These are phyloP conservation scores for Zaprionus tsacasi DNA, from an alignment of 1,140 invertebrate species.

Conservation along the genomic window DNA sequence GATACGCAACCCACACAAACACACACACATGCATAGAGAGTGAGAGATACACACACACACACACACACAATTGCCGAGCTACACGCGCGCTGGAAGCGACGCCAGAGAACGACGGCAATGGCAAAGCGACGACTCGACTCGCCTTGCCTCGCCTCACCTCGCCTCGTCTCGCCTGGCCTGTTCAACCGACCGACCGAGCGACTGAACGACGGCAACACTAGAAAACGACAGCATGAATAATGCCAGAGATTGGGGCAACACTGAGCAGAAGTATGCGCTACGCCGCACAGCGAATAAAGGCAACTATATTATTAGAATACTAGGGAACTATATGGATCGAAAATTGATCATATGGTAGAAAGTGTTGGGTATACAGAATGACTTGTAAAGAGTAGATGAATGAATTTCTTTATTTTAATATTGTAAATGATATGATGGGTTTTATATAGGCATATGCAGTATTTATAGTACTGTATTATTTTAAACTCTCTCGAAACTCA, in stretches of 20 bases:
- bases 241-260: slow-evolving; percentile 54
- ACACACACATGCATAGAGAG: slow-evolving; percentile 11
- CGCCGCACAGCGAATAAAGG: slow-evolving; percentile 29
- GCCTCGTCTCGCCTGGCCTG: slow-evolving; percentile 11
- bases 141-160: slow-evolving; percentile 24
- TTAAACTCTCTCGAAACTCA: no score
- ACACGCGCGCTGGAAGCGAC: slow-evolving; percentile 75
- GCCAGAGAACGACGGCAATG: slow-evolving; percentile 31
- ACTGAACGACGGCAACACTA: slow-evolving; percentile 46
- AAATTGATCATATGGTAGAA: not conserved
- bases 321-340: not conserved
- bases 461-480: no score
- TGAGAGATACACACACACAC: slow-evolving; percentile 18
- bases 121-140: slow-evolving; percentile 38
- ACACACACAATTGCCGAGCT: slow-evolving; percentile 57
- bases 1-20: slow-evolving; percentile 54
- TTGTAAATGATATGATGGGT: no score
- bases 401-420: no score
- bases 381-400: not conserved
- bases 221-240: slow-evolving; percentile 61
- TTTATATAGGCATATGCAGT: no score
- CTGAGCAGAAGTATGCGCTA: slow-evolving; percentile 46
- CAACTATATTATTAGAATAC: slow-evolving; percentile 8
- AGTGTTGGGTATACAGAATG: not conserved
- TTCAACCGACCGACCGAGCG: slow-evolving; percentile 26